These are phyloP conservation scores for Zaprionus davidi DNA, from an alignment of 1,140 invertebrate genomes.

Conservation along the genomic window DNA sequence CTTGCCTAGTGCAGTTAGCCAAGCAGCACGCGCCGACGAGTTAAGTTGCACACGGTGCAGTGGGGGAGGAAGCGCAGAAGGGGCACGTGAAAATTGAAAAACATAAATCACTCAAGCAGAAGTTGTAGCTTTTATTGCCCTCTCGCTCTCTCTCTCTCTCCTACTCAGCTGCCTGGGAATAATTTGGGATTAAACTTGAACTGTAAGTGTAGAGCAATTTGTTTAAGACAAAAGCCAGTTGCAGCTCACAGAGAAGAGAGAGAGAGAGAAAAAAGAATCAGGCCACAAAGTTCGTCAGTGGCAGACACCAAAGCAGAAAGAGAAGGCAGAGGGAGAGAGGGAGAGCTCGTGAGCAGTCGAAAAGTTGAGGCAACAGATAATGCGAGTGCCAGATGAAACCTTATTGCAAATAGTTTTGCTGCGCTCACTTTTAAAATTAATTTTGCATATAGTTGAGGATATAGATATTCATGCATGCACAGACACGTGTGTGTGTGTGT, in stretches of 20 bases:
- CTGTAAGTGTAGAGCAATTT: constrained; percentile 81
- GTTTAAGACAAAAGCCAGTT: constrained; percentile 77
- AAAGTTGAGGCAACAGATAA: constrained; percentile 5
- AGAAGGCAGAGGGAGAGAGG: not conserved
- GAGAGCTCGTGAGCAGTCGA: not conserved
- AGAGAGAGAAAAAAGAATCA: constrained; percentile 17
- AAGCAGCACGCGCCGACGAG: constrained; percentile 8
- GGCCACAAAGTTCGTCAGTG: constrained; percentile 59
- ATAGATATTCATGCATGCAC: constrained; percentile 19
- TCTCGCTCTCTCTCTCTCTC: not conserved
- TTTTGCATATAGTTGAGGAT: constrained; percentile 58
- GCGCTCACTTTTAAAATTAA: constrained; percentile 75
- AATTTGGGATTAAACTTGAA: constrained; percentile 80
- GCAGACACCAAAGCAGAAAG: not conserved
- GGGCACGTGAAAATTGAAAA: constrained; percentile 70
- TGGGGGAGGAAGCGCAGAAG: not conserved
- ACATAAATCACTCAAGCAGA: constrained; percentile 80
- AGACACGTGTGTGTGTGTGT: not conserved
- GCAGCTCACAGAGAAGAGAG: constrained; percentile 18
- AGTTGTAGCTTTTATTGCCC: constrained; percentile 55
- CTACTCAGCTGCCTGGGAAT: constrained; percentile 47
- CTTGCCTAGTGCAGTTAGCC: constrained; percentile 31
- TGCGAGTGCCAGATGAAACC: constrained; percentile 37
- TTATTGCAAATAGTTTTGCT: constrained; percentile 68
- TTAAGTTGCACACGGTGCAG: not conserved